These are phyloP conservation scores for Tetragonula carbonaria DNA, from an alignment of 2,888 invertebrate genomes.

Conservation along the genomic window DNA sequence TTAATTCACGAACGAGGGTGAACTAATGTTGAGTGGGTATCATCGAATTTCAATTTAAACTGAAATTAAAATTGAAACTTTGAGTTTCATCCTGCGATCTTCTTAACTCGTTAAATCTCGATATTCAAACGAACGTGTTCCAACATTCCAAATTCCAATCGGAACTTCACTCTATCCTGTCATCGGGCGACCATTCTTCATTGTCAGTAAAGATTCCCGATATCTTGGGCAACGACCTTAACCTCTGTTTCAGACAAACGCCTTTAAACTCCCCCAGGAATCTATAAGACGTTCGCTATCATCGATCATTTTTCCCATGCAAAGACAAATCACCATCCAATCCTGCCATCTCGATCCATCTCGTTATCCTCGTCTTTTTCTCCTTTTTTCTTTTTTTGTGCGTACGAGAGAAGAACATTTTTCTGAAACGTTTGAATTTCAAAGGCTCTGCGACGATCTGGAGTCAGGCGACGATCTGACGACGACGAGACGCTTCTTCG, in stretches of 20 bases:
- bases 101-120: background rate
- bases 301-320: slow-evolving; percentile 23
- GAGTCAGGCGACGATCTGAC: slow-evolving; percentile 16
- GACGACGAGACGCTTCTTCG: slow-evolving; percentile 42
- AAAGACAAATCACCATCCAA: slow-evolving; percentile 32
- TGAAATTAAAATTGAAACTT: no score
- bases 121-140: background rate
- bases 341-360: slow-evolving; percentile 24
- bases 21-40: no score
- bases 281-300: slow-evolving; percentile 10
- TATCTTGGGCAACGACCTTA: background rate
- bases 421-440: slow-evolving; percentile 57
- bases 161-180: background rate
- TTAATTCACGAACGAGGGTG: no score
- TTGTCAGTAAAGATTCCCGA: background rate
- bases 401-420: slow-evolving; percentile 29
- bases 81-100: background rate
- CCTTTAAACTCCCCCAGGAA: slow-evolving; percentile 13
- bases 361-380: slow-evolving; percentile 46
- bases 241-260: slow-evolving; percentile 6
- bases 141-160: background rate
- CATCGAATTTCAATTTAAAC: no score
- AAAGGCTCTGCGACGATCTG: slow-evolving; percentile 36
- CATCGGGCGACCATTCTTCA: background rate
- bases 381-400: background rate